Base-by-base conservation (phyloP, 2,797 vertebrate species). In the Peromyscus attwateri region DNA sequence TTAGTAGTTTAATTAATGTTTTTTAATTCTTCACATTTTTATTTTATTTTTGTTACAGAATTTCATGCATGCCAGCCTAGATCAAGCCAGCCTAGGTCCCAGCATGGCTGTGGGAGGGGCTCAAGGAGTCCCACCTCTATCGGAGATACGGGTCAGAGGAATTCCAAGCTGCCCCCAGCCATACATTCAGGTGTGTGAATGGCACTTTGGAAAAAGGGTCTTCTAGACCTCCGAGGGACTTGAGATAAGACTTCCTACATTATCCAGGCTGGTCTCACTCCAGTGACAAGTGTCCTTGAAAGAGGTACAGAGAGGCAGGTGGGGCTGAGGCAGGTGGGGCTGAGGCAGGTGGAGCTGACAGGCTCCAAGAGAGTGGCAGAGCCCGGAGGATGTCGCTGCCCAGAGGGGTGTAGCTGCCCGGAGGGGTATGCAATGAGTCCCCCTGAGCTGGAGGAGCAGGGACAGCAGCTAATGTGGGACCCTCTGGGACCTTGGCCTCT, bases 381-480 rank as follows among this genome's bases (percentile, higher is more conserved):
- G 77, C 49, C 29, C 19, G 10, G 49, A 29, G 11, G 49, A 49
- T 49, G 49, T 49, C 11, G 1, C 49, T 49, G 49, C 49, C 46
- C 8, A 6, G 46, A 46, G 46, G 9, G 12, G 5, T 19, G 16
- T 5, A 40, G 29, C 29, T 34, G 2, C 29, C 40, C 14, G 13
- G 6, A 40, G n/a, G 16, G 37, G 29, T 4, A 9, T 0, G 10
- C 6, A 8, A 3, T 7, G 29, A n/a, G 31, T 4, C 17, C 19
- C 40, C 57, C 12, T 57, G 29, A 31, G n/a, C 40, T 49, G 87
- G 70, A 19, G 37, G n/a, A 80, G 14, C 34, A 19, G 1, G 34
- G 34, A 12, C 1, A 4, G 9, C 40, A 52, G 43, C 62, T 70
- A 43, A 17, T 11, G 3, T 71, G 21, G 52, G 19, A 16, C 37